Percentiles rank a stretch among this genome's conserved stretches.
These are phyloP conservation scores for Hyposoter dolosus DNA, from an alignment of 2,888 invertebrate genomes.

Conservation along the genomic window DNA sequence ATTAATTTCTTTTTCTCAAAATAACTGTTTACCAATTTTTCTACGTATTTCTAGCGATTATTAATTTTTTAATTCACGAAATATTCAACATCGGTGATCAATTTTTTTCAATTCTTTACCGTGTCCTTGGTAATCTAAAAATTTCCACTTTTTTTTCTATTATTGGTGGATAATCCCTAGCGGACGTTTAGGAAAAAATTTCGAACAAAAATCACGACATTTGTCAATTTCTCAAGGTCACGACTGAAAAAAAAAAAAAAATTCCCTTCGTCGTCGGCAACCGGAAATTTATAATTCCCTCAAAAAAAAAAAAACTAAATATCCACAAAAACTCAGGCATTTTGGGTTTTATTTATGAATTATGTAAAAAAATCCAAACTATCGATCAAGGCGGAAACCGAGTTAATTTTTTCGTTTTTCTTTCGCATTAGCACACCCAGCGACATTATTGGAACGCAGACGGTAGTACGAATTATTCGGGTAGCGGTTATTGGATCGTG, in stretches of 20 bases:
- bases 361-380: background rate
- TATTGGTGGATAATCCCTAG: background rate
- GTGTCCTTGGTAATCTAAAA: background rate
- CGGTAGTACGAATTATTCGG: slow-evolving; percentile 85
- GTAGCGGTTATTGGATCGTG: slow-evolving; percentile 90
- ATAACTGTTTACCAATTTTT: background rate
- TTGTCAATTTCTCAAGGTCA: background rate
- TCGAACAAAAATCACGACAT: background rate
- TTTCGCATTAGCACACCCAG: slow-evolving; percentile 86
- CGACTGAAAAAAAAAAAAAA: slow-evolving; percentile 17
- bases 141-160: background rate
- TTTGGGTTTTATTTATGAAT: background rate
- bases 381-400: background rate
- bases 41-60: background rate
- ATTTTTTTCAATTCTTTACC: background rate
- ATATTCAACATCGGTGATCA: background rate
- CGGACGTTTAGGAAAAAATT: background rate
- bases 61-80: background rate
- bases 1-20: background rate
- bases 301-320: background rate
- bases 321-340: background rate
- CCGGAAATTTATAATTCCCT: background rate
- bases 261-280: background rate
- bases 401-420: background rate
- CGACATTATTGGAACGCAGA: slow-evolving; percentile 87